Percentiles rank a stretch among this genome's conserved stretches.
phyloP scores from a whole-genome alignment of 2,113 vertebrate genomes.

The Noturus placidus region DNA sequence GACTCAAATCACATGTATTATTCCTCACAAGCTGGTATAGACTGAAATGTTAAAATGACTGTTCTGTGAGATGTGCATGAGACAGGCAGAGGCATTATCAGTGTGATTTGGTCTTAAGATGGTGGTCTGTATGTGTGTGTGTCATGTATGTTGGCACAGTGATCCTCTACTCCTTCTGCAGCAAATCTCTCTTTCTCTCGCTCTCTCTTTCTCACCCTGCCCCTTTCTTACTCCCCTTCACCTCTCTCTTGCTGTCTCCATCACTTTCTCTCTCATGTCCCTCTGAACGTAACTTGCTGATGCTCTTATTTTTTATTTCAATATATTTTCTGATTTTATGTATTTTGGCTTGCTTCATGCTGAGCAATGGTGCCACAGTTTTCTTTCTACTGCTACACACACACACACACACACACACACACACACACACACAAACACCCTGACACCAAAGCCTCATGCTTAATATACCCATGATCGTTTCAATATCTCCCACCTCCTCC shows the following conservation, averaged over 20 bases:
- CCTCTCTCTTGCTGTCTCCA: background rate
- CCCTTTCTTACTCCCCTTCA: slow-evolving; percentile 6
- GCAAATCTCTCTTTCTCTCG: background rate
- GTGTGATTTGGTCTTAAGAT: background rate
- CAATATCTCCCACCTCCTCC: slow-evolving; percentile 34
- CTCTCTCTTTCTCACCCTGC: background rate
- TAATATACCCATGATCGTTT: slow-evolving; percentile 50
- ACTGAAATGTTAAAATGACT: background rate
- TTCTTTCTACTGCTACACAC: background rate
- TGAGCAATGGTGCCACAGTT: slow-evolving; percentile 32
- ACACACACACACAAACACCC: slow-evolving; percentile 6
- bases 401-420: background rate
- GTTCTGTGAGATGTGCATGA: background rate
- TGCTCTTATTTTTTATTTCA: background rate
- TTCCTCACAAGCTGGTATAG: background rate
- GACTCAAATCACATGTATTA: background rate
- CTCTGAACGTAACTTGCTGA: slow-evolving; percentile 7
- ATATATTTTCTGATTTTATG: slow-evolving; percentile 40
- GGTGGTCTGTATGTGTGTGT: background rate
- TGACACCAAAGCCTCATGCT: slow-evolving; percentile 40
- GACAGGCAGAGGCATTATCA: background rate
- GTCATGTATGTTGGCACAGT: background rate
- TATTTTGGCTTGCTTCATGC: slow-evolving; percentile 33
- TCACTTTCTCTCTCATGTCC: background rate
- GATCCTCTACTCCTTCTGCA: background rate